Base-by-base conservation (phyloP, 2,113 vertebrate species). In the Phylloscopus trochiloides region DNA sequence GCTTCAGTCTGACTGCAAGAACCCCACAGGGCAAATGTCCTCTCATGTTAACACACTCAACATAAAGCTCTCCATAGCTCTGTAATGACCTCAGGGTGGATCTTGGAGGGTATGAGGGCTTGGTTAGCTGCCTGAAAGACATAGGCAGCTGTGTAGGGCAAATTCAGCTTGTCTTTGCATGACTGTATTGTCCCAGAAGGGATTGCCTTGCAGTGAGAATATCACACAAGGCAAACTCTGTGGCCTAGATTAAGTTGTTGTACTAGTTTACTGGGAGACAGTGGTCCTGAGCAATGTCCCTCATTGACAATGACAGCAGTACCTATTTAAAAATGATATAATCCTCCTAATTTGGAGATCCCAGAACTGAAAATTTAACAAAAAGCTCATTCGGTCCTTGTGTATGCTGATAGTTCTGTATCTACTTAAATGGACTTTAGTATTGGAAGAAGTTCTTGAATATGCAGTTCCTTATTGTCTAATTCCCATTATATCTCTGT, bases 401-500 rank as follows among this genome's bases (percentile, higher is more conserved):
- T 43, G 13, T 45, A 17, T 57, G 17, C 47, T 52, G 25, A 20
- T 57, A 73, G 31, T 19, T 90, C 34, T 84, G 13, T 34, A 62
- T 57, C 50, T 65, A 17, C 12, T 36, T 57, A 51, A 40, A 86
- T 24, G 45, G 11, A 40, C 50, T 80, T n/a, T 51, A 36, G 52
- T 76, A 86, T 88, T 95, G 51, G 86, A 93, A 95, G 68, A 65
- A 88, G 55, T 74, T 88, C 38, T 93, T 88, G 29, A 70, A 61
- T 85, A 50, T 81, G 77, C 19, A 34, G 28, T 78, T 86, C 50
- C 86, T 86, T 59, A 75, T 83, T 79, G 34, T 52, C 14, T 20
- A 31, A 66, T 50, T 91, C 22, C 55, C 19, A 14, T 50, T 87
- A 21, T 89, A 62, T 20, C 25, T 85, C 42, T 71, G 36, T 83